Base-by-base conservation (phyloP, 1,140 invertebrate species). In the Drosophila pallidifrons region DNA sequence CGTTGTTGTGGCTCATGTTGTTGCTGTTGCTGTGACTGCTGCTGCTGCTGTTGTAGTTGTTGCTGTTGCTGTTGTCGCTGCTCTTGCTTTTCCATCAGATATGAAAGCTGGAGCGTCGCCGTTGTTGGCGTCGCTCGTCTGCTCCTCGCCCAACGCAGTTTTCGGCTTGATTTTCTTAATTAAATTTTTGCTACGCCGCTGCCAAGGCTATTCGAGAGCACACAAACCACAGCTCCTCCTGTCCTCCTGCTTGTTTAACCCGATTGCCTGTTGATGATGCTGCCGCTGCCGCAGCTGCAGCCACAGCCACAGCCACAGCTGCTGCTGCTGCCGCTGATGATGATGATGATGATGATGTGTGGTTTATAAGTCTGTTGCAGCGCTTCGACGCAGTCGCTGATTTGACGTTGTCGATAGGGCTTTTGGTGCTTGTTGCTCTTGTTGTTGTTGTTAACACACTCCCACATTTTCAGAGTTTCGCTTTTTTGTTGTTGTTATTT, bases 141-240 rank as follows among this genome's bases (percentile, higher is more conserved):
- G 66, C 68, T 75, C 72, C 68, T 85, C 77, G 68, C 74, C 58
- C 74, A 79, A 79, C 77, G 77, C 74, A 79, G 79, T 87, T 82
- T 88, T 88, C 75, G 80, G 78, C 85, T 87, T 88, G 83, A 88
- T 88, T 88, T 88, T 89, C 85, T 88, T 88, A 89, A 88, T 88
- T 88, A 89, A 88, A 88, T 88, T 89, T 88, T 89, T 82, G 85
- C 85, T 85, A 83, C 81, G 85, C 74, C 72, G 83, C 71, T 75
- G 83, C 83, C 80, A 83, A 88, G 82, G 85, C 77, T 83, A 74
- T 75, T 68, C 46, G 55, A 74, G 61, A 38, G n/a, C 41, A 5
- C 11, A 43, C 32, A 35, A 67, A 66, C 66, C 28, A 3, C 3
- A 46, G 54, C 46, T 66, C 10, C 73, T 72, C 49, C 76, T 58